phyloP scores from a whole-genome alignment of 2,888 invertebrate genomes.

The Acleris sparsana region DNA sequence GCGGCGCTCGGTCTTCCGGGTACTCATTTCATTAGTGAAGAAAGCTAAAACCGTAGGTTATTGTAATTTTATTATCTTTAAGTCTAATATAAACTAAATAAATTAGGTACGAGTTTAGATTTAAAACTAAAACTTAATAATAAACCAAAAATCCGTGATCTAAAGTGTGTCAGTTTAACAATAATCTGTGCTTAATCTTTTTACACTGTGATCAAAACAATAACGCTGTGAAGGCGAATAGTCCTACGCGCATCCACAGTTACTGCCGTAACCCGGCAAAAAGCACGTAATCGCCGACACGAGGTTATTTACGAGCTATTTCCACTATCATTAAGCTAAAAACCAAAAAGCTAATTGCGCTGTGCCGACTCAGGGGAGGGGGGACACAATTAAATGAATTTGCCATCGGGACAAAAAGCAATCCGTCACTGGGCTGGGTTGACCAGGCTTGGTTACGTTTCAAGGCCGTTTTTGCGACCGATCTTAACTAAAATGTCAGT shows the following conservation, averaged over 20 bases:
- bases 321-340: slow-evolving; percentile 46
- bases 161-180: no score
- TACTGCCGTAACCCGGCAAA: slow-evolving; percentile 17
- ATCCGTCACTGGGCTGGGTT: slow-evolving; percentile 47
- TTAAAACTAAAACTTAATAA: no score
- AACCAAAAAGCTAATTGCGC: slow-evolving; percentile 61
- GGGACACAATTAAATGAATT: slow-evolving; percentile 79
- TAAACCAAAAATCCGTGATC: no score
- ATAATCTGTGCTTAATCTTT: no score
- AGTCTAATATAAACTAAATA: no score
- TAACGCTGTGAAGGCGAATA: no score
- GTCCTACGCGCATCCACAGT: not conserved
- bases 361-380: slow-evolving; percentile 57
- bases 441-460: slow-evolving; percentile 43
- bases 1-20: no score
- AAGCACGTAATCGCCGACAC: slow-evolving; percentile 12
- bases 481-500: not conserved
- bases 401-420: slow-evolving; percentile 67
- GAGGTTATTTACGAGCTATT: slow-evolving; percentile 44
- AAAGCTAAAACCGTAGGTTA: no score
- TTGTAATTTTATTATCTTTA: no score
- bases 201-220: no score
- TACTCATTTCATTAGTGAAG: no score
- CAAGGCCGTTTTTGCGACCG: not conserved
- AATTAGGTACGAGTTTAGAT: no score